phyloP scores from a whole-genome alignment of 2,888 invertebrate species.

The Erannis defoliaria region DNA sequence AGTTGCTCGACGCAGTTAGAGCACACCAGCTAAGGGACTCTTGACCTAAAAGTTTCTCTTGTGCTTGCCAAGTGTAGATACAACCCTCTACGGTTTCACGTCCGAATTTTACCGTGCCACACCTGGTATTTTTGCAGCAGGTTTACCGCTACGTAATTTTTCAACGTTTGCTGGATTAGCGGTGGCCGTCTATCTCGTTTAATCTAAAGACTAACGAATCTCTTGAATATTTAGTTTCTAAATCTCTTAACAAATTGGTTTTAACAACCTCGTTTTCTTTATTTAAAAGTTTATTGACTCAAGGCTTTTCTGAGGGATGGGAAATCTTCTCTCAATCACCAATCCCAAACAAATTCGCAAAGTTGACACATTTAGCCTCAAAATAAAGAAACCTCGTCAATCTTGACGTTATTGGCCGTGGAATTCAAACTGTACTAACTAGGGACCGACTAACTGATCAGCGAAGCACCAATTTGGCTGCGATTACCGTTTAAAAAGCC shows the following conservation, averaged over 20 bases:
- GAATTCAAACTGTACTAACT: conserved; percentile 21
- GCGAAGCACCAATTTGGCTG: conserved; percentile 40
- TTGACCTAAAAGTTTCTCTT: conserved; percentile 64
- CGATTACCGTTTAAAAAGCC: conserved; percentile 41
- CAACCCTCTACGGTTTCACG: conserved; percentile 51
- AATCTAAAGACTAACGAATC: conserved; percentile 33
- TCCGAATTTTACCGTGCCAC: conserved; percentile 34
- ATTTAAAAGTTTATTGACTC: background rate
- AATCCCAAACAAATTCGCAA: background rate
- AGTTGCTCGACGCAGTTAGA: conserved; percentile 48
- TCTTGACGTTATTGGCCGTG: conserved; percentile 6
- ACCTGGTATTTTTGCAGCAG: conserved; percentile 33
- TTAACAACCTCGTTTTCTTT: conserved; percentile 13
- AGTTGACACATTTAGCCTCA: background rate
- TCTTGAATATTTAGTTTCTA: conserved; percentile 32
- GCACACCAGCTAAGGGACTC: conserved; percentile 52
- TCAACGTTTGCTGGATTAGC: conserved; percentile 40
- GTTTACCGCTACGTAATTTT: conserved; percentile 32
- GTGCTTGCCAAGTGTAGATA: conserved; percentile 58
- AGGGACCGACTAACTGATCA: conserved; percentile 23
- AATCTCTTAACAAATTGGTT: conserved; percentile 18
- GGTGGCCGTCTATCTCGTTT: conserved; percentile 37
- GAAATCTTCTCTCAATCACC: background rate
- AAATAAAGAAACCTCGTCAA: conserved; percentile 2
- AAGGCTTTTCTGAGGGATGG: background rate